phyloP scores from a whole-genome alignment of 53 echinoderm and acorn worm species.

The Temnopleurus reevesii region DNA sequence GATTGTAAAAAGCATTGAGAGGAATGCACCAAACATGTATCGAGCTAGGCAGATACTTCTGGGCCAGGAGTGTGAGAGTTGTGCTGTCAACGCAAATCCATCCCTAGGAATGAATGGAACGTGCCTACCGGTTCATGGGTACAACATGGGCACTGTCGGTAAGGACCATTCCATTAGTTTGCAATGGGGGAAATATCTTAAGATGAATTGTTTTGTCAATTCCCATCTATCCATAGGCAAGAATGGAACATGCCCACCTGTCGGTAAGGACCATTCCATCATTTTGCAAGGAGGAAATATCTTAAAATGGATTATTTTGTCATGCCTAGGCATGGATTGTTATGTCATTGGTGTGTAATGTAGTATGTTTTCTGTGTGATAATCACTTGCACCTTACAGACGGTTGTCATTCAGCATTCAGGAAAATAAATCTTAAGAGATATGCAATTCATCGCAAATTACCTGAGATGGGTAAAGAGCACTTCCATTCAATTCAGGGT shows the following conservation, averaged over 20 bases:
- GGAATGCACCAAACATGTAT: conserved; percentile 94
- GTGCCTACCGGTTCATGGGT: conserved; percentile 64
- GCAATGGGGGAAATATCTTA: not conserved
- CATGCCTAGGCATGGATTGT: no score
- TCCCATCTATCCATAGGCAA: conserved; percentile 63
- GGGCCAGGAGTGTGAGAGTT: conserved; percentile 88
- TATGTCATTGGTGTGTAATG: no score
- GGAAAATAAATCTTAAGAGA: no score
- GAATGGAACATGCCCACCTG: conserved; percentile 73
- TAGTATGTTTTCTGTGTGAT: no score
- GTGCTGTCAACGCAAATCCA: conserved; percentile 66
- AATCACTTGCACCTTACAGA: no score
- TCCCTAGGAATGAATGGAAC: conserved; percentile 75
- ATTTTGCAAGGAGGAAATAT: not conserved
- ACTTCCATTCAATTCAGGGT: no score
- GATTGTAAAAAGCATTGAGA: conserved; percentile 69
- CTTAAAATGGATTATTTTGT: not conserved
- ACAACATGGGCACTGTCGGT: conserved; percentile 68
- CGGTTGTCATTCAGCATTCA: no score
- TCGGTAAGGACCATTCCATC: conserved; percentile 59
- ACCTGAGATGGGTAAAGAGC: no score
- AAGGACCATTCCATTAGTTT: conserved; percentile 22
- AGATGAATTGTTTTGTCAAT: not conserved
- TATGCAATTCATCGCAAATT: no score
- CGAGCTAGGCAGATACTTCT: conserved; percentile 87